Evolutionary conservation across 2,797 vertebrate genomes (phyloP).

Genomic region (Cottoperca gobio): DNA sequence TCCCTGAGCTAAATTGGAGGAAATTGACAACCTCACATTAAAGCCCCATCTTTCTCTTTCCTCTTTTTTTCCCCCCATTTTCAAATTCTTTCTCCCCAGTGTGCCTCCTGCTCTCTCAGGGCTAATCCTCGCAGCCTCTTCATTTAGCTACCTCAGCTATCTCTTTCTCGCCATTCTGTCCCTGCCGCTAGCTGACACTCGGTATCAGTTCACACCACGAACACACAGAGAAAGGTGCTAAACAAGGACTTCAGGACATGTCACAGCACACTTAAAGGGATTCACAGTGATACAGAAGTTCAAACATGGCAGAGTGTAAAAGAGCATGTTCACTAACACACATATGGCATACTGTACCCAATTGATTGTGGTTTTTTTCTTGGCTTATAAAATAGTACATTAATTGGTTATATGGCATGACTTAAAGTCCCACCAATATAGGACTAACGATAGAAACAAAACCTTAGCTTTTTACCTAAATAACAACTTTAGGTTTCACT

Average conservation of each 20-base stretch:
- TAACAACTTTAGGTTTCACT: not conserved
- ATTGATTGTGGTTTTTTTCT: slow-evolving; percentile 22
- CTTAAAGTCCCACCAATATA: not conserved
- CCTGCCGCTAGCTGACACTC: slow-evolving; percentile 90
- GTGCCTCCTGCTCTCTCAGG: slow-evolving; percentile 55
- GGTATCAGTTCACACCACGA: slow-evolving; percentile 93
- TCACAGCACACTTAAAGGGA: slow-evolving; percentile 91
- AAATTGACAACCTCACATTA: slow-evolving; percentile 59
- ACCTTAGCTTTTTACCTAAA: not conserved
- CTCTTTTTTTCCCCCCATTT: slow-evolving; percentile 59
- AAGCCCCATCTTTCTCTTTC: slow-evolving; percentile 22
- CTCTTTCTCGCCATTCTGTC: slow-evolving; percentile 73
- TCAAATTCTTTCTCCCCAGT: slow-evolving; percentile 74
- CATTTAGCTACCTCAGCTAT: slow-evolving; percentile 58
- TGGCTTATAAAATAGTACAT: not conserved
- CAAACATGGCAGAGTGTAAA: slow-evolving; percentile 80
- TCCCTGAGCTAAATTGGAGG: slow-evolving; percentile 76
- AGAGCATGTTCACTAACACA: slow-evolving; percentile 32
- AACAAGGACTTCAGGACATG: slow-evolving; percentile 93
- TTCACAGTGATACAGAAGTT: slow-evolving; percentile 83
- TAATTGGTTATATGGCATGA: not conserved
- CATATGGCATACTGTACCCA: not conserved
- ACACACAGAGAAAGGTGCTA: slow-evolving; percentile 92
- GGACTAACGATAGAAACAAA: not conserved
- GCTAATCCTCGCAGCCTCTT: slow-evolving; percentile 58